phyloP scores from a whole-genome alignment of 2,888 invertebrate species.

The Cotesia congregata region DNA sequence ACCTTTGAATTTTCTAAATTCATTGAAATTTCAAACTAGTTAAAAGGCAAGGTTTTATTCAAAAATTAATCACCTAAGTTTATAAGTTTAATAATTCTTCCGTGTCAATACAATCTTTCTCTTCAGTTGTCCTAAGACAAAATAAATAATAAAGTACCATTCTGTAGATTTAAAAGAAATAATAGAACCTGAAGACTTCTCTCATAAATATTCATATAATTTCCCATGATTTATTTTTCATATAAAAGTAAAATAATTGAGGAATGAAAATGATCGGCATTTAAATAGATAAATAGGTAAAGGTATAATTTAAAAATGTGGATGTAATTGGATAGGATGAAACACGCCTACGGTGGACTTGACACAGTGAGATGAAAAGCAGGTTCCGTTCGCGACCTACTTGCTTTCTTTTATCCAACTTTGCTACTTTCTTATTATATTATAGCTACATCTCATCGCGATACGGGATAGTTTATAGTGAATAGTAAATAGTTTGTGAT shows the following conservation, averaged over 20 bases:
- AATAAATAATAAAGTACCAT: too few relatives aligned
- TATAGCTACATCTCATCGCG: conserved; percentile 13
- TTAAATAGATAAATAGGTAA: background rate
- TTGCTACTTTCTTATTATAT: conserved; percentile 56
- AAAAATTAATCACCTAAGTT: too few relatives aligned
- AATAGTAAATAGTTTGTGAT: background rate
- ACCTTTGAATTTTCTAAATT: too few relatives aligned
- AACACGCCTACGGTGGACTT: conserved; percentile 54
- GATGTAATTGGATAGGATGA: conserved; percentile 25
- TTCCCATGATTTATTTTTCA: background rate
- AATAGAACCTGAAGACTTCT: too few relatives aligned
- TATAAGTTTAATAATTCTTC: too few relatives aligned
- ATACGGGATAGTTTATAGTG: conserved; percentile 11
- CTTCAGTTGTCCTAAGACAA: too few relatives aligned
- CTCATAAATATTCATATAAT: background rate
- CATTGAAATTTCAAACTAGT: too few relatives aligned
- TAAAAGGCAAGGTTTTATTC: too few relatives aligned
- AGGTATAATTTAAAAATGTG: conserved; percentile 45
- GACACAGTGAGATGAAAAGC: conserved; percentile 64
- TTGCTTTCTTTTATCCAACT: conserved; percentile 44
- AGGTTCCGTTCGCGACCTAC: conserved; percentile 68
- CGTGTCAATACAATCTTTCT: too few relatives aligned
- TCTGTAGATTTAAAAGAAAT: too few relatives aligned
- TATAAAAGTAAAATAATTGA: background rate
- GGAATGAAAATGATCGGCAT: background rate